Evolutionary conservation across 1,140 invertebrate genomes (phyloP), one percentile per base, ranked within the genome.

Genomic region (Doryteuthis pealeii): DNA sequence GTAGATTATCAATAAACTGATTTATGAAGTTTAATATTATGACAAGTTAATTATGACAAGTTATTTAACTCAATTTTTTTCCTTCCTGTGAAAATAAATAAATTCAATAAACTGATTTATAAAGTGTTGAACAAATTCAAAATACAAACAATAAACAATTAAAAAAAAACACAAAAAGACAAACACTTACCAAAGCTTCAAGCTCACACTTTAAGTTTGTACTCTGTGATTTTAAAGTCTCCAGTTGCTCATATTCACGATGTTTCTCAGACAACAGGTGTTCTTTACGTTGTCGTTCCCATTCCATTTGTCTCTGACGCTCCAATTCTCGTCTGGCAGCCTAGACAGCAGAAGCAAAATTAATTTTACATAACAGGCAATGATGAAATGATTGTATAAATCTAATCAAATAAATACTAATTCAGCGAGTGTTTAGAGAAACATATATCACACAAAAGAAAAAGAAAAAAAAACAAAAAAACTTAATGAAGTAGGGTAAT

Each of bases 231-330:
- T 87, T 85, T 1, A 87, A 74, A 32, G 73, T 79, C 33, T 79
- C 79, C 12, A 88, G 78, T 68, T 86, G 83, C 72, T 84, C 81
- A 76, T 87, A 83, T 80, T 88, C 86, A 45, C 86, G 92, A 84
- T 96, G 94, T 87, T 96, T 96, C 81, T 94, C 93, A 4, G 94
- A 94, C 89, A 98, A 96, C 1, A 99, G 89, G 82, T 94, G 93
- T 3, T 97, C 89, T 0, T 98, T 93, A 83, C 96, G 92, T 84
- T 97, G 95, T 83, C 93, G 94, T 88, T 99, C 97, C 96, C 96
- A 97, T 89, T 99, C 97, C 75, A 96, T 90, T 82, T 97, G 95
- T 65, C 97, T 91, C 83, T 99, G 96, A 76, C 96, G 91, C 85
- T 99, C 97, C 91, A 98, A 93, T 89, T 98, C 96, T 88, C 93